Base-by-base conservation (phyloP, 2,888 invertebrate genomes). In the Mimumesa dahlbomi region DNA sequence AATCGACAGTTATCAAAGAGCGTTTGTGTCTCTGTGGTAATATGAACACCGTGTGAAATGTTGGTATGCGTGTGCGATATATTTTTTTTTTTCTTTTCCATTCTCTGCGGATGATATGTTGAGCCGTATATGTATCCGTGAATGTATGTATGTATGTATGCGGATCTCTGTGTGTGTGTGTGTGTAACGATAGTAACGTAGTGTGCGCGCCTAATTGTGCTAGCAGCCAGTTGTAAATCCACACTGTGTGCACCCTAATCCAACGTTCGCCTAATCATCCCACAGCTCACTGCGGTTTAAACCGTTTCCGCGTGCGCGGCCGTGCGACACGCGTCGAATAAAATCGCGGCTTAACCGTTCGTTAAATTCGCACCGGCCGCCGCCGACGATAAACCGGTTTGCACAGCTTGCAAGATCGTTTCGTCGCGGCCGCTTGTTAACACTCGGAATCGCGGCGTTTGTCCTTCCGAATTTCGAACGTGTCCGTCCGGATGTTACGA, bases 41-140 rank as follows among this genome's bases (percentile, higher is more conserved):
- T 40, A 40, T 50, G 46, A 31, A 48, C 64, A 40, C 48, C 48
- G 65, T 36, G 64, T 72, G n/a, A 53, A 29, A 14, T 43, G 46
- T 61, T 7, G 52, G 45, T 57, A 52, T 75, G 73, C 61, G 66
- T 78, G 79, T 73, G 64, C 71, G 5, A n/a, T 14, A 6, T 22
- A 74, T 80, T 75, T 70, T 77, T 76, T 77, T 25, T 3, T 25
- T 25, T 25, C 7, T 25, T 25, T 25, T 25, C 7, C 7, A 7
- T 25, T 25, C 7, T 25, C 25, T 25, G 80, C 66, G 77, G 75
- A 75, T 83, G 82, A 85, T 81, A 82, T 73, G 80, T 80, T 43
- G 66, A 71, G 78, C 76, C 58, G 74, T 70, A 40, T 56, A 45
- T 50, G 45, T 52, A 29, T 29, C 7, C 29, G 9, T 29, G 29